Evolutionary conservation across 2,797 vertebrate species (phyloP).

Genomic region (Bucorvus abyssinicus): DNA sequence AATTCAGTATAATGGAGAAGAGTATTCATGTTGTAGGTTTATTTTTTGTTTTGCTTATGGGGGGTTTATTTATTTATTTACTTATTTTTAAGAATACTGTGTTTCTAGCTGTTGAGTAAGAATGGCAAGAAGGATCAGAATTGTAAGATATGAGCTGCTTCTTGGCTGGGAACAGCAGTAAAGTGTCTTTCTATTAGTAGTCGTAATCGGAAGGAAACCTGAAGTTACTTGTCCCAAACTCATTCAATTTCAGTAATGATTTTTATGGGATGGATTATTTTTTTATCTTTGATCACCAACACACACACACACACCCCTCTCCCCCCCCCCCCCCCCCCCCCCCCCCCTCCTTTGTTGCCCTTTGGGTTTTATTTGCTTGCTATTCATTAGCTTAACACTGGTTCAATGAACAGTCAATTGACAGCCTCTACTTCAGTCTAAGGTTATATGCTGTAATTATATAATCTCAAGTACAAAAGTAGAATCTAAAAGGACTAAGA

Average conservation of each 20-base stretch:
- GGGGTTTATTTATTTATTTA: neutral
- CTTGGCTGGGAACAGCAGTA: neutral
- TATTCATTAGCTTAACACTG: neutral
- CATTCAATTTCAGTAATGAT: neutral
- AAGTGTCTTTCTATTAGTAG: neutral
- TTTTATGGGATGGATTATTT: neutral
- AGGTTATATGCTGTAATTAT: neutral
- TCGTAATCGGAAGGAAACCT: neutral
- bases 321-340: too few species aligned
- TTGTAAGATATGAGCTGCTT: rapidly evolving
- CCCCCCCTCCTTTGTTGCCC: neutral
- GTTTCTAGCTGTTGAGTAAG: neutral
- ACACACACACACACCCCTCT: too few species aligned
- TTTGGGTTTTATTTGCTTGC: neutral
- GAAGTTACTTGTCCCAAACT: neutral
- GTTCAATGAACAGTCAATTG: neutral
- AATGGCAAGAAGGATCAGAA: neutral
- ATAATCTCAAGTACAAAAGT: neutral
- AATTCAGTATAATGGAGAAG: neutral
- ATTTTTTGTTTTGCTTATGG: neutral
- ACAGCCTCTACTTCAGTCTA: neutral
- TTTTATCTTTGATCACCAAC: neutral
- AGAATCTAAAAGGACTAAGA: neutral
- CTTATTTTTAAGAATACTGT: neutral
- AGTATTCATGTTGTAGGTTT: neutral